Base-by-base conservation (phyloP, 2,888 invertebrate genomes). In the Holacanthella duospinosa region DNA sequence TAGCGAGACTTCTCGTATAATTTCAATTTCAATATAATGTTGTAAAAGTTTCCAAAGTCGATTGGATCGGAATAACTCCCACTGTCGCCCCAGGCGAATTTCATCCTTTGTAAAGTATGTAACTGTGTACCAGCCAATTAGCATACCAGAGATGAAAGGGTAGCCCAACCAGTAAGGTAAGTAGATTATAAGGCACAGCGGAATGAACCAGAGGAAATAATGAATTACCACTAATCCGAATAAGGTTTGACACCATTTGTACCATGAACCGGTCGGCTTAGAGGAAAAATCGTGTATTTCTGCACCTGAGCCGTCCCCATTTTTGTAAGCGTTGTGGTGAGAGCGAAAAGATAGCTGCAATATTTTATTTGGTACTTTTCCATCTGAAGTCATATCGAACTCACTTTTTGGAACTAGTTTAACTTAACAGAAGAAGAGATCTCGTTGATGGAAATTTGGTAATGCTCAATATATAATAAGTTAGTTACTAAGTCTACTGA, bases 1-100 rank as follows among this genome's bases (percentile, higher is more conserved):
- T 36, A 66, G 28, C 43, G 63, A 58, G 16, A 55, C 61, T 21
- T 66, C 65, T n/a, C 65, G 53, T 4, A 66, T 63, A 2, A 66
- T 43, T 59, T 66, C 65, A 16, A 66, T 24, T 26, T 66, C 43
- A 4, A 53, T 29, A 25, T 66, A 66, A 24, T 29, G 43, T 54
- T 66, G 65, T 55, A 66, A 53, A 6, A 63, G 44, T 27, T 29
- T 24, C 65, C 65, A 66, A 59, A 66, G 6, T 16, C 16, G 6
- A 6, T 12, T 36, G 6, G 16, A 36, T 36, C 36, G 6, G 36
- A 12, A 36, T 16, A 6, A 36, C 16, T 36, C 36, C 36, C 36
- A 36, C 16, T 6, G 36, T 16, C 36, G 36, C 16, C 36, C 36
- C 16, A 16, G 6, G 9, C 36, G 36, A 6, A 36, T 6, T 16